Conservation (phyloP, 2,888 invertebrate genomes). For the Ochropacha duplaris region DNA sequence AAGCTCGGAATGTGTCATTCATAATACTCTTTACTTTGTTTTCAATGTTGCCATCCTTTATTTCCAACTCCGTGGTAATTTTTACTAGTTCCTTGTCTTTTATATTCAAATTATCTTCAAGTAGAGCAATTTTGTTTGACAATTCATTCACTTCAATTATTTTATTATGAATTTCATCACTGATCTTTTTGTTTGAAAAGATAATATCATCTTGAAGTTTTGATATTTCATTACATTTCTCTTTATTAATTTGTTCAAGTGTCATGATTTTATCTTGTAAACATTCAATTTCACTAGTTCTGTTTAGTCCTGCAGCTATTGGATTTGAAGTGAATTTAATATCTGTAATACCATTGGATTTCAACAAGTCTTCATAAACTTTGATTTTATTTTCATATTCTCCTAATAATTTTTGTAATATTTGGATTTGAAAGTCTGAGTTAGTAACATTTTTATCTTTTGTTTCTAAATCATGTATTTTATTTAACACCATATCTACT, state of each 20-base stretch:
- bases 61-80: slow-evolving; percentile 21
- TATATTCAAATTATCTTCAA: slow-evolving; percentile 32
- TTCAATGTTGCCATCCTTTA: slow-evolving; percentile 27
- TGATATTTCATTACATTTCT: slow-evolving; percentile 42
- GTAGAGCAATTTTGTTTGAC: slow-evolving; percentile 31
- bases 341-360: slow-evolving; percentile 36
- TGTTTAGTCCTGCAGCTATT: slow-evolving; percentile 10
- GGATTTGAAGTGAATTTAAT: slow-evolving; percentile 13
- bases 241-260: slow-evolving; percentile 34
- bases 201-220: slow-evolving; percentile 42
- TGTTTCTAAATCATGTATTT: slow-evolving; percentile 42
- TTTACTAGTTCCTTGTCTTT: slow-evolving; percentile 33
- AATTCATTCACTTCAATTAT: slow-evolving; percentile 27
- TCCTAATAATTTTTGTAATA: slow-evolving; percentile 58
- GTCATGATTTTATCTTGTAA: slow-evolving; percentile 33
- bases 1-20: slow-evolving; percentile 67
- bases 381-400: slow-evolving; percentile 75
- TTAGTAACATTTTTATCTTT: slow-evolving; percentile 25
- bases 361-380: slow-evolving; percentile 60
- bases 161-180: slow-evolving; percentile 12
- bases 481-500: slow-evolving; percentile 56
- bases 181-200: slow-evolving; percentile 28
- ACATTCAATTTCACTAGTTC: slow-evolving; percentile 18
- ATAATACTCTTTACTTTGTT: slow-evolving; percentile 62
- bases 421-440: slow-evolving; percentile 46